phyloP scores from a whole-genome alignment of 2,113 vertebrate species.

The Atlantisia rogersi region DNA sequence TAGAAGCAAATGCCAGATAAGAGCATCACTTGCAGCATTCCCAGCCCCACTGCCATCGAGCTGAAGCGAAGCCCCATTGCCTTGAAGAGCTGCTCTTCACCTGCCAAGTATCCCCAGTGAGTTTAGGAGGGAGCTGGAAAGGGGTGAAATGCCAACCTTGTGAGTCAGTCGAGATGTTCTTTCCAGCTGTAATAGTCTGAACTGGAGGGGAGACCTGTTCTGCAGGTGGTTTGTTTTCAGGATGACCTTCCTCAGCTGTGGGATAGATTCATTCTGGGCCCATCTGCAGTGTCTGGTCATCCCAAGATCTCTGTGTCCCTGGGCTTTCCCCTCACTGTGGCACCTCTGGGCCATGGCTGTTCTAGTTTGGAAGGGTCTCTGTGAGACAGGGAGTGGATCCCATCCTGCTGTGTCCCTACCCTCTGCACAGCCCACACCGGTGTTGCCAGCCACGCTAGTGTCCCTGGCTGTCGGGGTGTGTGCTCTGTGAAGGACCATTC shows the following conservation, averaged over 20 bases:
- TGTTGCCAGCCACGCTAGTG: no score
- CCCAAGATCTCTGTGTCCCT: neutral
- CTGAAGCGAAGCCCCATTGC: neutral
- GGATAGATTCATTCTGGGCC: neutral
- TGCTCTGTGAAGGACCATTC: rapidly evolving
- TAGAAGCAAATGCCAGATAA: neutral
- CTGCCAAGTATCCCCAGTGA: neutral
- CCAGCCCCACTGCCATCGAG: rapidly evolving
- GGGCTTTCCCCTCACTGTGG: no score
- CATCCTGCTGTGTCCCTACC: neutral
- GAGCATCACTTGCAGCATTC: neutral
- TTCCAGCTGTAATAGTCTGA: neutral
- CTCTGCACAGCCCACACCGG: neutral
- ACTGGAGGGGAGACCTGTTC: neutral
- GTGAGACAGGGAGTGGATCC: neutral
- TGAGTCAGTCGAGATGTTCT: neutral
- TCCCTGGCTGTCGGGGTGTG: no score
- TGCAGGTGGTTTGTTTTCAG: neutral
- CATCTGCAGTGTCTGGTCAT: neutral
- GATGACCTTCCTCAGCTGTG: neutral
- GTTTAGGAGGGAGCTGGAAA: neutral
- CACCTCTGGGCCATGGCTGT: neutral
- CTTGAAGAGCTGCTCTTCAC: neutral
- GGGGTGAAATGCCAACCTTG: neutral
- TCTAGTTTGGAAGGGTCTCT: neutral